Evolutionary conservation across 2,797 vertebrate genomes (phyloP).

Genomic region (Setipinna tenuifilis): DNA sequence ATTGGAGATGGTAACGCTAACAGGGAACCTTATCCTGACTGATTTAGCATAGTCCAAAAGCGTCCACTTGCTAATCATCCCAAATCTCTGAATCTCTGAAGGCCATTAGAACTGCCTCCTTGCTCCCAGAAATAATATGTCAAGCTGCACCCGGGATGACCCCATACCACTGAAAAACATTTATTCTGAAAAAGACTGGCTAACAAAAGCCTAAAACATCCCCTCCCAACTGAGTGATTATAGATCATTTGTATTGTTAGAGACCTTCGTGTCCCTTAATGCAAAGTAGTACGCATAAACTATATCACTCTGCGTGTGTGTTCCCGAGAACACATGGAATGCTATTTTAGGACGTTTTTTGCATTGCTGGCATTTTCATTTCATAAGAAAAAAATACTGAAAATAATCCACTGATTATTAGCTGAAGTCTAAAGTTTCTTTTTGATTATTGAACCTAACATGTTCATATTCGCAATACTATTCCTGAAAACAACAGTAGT

Average conservation of each 20-base stretch:
- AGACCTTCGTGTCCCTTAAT: neutral
- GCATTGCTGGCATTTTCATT: neutral
- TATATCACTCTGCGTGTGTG: neutral
- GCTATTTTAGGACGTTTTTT: neutral
- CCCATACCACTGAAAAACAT: neutral
- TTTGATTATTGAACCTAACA: neutral
- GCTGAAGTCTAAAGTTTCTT: no score
- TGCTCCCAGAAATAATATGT: neutral
- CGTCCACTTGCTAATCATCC: neutral
- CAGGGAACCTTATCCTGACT: neutral
- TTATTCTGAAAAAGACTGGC: slow-evolving; percentile 12
- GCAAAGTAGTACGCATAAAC: neutral
- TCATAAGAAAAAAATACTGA: neutral
- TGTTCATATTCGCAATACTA: neutral
- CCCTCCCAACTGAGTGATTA: slow-evolving; percentile 7
- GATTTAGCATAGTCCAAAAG: neutral
- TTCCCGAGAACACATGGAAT: no score
- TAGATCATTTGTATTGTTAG: neutral
- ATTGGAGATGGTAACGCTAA: neutral
- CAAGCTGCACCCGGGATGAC: slow-evolving; percentile 9
- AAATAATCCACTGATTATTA: neutral
- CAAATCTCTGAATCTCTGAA: neutral
- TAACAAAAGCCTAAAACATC: slow-evolving; percentile 4
- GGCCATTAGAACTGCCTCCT: neutral
- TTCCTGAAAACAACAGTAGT: neutral